phyloP scores from a whole-genome alignment of 1,140 invertebrate genomes.

The Zaprionus lachaisei region DNA sequence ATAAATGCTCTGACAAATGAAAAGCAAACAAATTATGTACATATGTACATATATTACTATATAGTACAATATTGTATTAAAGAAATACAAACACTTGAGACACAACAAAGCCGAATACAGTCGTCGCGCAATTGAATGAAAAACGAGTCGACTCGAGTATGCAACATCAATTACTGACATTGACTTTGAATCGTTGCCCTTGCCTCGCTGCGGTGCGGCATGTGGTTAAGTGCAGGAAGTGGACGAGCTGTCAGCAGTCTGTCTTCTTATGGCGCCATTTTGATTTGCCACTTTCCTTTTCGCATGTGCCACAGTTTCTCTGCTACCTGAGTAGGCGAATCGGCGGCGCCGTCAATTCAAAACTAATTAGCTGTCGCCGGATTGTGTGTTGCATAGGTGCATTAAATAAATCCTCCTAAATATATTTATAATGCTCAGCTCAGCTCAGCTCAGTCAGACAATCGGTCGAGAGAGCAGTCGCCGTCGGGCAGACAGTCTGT shows the following conservation, averaged over 20 bases:
- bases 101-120: slow-evolving; percentile 48
- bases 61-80: slow-evolving; percentile 14
- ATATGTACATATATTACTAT: slow-evolving; percentile 23
- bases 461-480: slow-evolving; percentile 7
- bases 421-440: slow-evolving; percentile 6
- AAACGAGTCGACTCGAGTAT: slow-evolving; percentile 26
- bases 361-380: slow-evolving; percentile 69
- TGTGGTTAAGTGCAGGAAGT: slow-evolving; percentile 40
- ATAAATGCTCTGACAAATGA: slow-evolving; percentile 63
- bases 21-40: slow-evolving; percentile 39
- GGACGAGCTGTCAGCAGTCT: background rate
- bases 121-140: slow-evolving; percentile 43
- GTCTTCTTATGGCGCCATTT: background rate
- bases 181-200: slow-evolving; percentile 71
- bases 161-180: slow-evolving; percentile 69
- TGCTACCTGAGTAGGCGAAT: slow-evolving; percentile 39
- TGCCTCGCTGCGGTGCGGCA: background rate
- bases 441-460: background rate
- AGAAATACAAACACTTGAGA: slow-evolving; percentile 9
- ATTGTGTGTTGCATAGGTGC: slow-evolving; percentile 6
- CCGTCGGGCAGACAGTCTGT: slow-evolving; percentile 55
- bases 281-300: slow-evolving; percentile 19
- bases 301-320: slow-evolving; percentile 4
- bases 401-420: slow-evolving; percentile 40
- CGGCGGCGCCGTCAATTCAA: slow-evolving; percentile 53